Evolutionary conservation across 2,888 invertebrate genomes (phyloP).

Genomic region (Ophion slaviceki): DNA sequence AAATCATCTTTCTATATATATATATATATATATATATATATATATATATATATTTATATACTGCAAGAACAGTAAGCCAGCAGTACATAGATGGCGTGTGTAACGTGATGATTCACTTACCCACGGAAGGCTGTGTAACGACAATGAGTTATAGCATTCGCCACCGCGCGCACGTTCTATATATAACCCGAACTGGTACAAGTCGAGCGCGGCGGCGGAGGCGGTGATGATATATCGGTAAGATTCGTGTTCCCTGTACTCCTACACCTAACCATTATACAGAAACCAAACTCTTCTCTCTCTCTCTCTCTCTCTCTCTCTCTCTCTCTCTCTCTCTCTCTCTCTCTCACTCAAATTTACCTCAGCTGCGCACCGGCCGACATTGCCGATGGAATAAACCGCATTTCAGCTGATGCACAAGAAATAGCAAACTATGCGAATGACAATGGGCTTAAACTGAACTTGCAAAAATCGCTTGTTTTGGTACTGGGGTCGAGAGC

Average conservation of each 20-base stretch:
- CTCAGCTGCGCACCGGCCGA: too few relatives aligned
- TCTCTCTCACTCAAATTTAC: too few relatives aligned
- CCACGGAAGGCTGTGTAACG: conserved; percentile 51
- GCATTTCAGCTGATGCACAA: too few relatives aligned
- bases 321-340: background rate
- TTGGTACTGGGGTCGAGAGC: too few relatives aligned
- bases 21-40: background rate
- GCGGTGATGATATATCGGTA: conserved; percentile 60
- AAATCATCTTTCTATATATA: background rate
- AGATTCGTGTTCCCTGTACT: conserved; percentile 52
- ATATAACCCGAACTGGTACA: conserved; percentile 38
- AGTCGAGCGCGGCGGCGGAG: conserved; percentile 31
- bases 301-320: background rate
- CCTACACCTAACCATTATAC: background rate
- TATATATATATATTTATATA: background rate
- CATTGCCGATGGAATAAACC: too few relatives aligned
- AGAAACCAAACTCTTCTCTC: conserved; percentile 22
- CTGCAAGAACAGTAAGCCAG: conserved; percentile 16
- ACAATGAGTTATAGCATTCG: conserved; percentile 60
- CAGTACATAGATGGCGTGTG: conserved; percentile 41
- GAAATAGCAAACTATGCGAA: too few relatives aligned
- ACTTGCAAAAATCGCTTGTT: too few relatives aligned
- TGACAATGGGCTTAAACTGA: too few relatives aligned
- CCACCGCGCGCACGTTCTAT: conserved; percentile 42
- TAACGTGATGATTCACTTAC: conserved; percentile 66